Evolutionary conservation across 1,140 invertebrate species (phyloP).

Genomic region (Microplitis demolitor): DNA sequence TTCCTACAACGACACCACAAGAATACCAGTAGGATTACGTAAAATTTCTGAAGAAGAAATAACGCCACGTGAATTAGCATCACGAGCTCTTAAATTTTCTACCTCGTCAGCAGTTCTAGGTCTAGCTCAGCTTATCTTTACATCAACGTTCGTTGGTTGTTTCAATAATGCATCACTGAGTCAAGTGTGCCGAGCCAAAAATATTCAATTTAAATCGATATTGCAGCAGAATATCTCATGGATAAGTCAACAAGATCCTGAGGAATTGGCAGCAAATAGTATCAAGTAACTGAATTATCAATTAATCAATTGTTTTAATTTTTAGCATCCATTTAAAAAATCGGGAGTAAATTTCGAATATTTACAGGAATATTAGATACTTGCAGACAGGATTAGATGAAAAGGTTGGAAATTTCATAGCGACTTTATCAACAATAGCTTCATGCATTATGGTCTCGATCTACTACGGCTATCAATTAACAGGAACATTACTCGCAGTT

Average conservation of each 20-base stretch:
- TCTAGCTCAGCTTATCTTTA: constrained; percentile 1
- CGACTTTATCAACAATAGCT: not conserved
- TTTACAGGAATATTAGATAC: not conserved
- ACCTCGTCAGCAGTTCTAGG: constrained; percentile 4
- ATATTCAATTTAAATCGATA: constrained; percentile 10
- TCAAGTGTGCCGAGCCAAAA: not conserved
- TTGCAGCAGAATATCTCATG: constrained; percentile 16
- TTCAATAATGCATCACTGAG: constrained; percentile 10
- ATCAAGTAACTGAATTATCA: not conserved
- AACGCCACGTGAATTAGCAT: not conserved
- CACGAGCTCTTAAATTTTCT: not conserved
- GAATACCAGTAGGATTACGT: constrained; percentile 12
- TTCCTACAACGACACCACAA: not conserved
- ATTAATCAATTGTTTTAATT: too few species aligned
- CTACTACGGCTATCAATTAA: constrained; percentile 7
- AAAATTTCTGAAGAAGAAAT: not conserved
- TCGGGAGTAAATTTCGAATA: not conserved
- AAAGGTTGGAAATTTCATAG: constrained; percentile 5
- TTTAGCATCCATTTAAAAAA: too few species aligned
- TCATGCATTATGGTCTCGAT: not conserved
- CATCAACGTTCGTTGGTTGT: not conserved
- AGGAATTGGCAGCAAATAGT: constrained; percentile 4
- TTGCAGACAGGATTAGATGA: constrained; percentile 2
- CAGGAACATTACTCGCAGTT: not conserved
- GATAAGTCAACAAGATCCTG: constrained; percentile 9